Base-by-base conservation (phyloP, 2,797 vertebrate species). In the Helostoma temminkii region DNA sequence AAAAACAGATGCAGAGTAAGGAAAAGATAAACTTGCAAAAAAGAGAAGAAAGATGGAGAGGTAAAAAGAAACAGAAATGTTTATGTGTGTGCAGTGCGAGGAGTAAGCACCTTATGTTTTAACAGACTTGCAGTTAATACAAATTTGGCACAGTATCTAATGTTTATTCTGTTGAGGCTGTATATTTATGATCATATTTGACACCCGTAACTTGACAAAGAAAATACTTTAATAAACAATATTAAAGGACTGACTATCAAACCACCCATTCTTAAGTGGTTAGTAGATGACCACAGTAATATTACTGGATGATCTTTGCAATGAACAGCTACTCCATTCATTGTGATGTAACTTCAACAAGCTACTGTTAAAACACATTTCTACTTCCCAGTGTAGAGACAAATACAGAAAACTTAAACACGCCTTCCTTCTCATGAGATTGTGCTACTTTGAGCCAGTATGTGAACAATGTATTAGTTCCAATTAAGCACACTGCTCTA, bases 1-100 rank as follows among this genome's bases (percentile, higher is more conserved):
- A 69, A 71, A 82, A 85, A 80, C 69, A 82, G 80, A 85, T 74
- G 71, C 71, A 56, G 36, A 57, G 45, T 25, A 68, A 54, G 53
- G 45, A 75, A 79, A 74, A 57, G 28, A 75, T 36, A 34, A 63
- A 79, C 61, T 66, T 78, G 36, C 48, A 48, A 66, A 74, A 81
- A 49, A 58, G 46, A 42, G 45, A 73, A 22, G 32, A 59, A 55
- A 58, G 25, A 56, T 5, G 26, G 18, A 24, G 28, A 52, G 49
- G 58, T 25, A 56, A 56, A 71, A 39, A 36, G 34, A 45, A 32
- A 46, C 34, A 28, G 55, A 21, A 61, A 54, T 45, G 37, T 37
- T 45, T 61, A 46, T 61, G 25, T 49, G 25, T 66, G 42, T 57
- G 18, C 42, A 12, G 50, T 55, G 14, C 3, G 9, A 24, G 24